These are phyloP conservation scores for Enteromius anoplus DNA, from an alignment of 2,797 vertebrate genomes.

Conservation along the genomic window DNA sequence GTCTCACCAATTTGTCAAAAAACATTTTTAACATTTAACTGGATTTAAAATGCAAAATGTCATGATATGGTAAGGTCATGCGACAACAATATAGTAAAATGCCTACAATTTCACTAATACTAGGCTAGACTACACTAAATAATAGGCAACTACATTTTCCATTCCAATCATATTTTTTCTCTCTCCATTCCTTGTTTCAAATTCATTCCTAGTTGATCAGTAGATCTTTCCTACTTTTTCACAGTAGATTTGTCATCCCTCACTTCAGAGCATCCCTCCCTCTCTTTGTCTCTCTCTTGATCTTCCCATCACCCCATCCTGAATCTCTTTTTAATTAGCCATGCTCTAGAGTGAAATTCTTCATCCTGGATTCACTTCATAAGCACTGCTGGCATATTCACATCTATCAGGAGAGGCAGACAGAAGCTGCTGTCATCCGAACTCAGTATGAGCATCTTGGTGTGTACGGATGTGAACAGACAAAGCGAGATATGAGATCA, in stretches of 20 bases:
- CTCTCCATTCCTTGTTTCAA: conserved; percentile 9
- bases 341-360: conserved; percentile 30
- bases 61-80: background rate
- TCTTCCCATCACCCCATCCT: conserved; percentile 10
- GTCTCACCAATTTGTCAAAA: background rate
- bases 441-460: conserved; percentile 3
- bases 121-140: background rate
- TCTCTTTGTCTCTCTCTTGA: background rate
- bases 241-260: conserved; percentile 12
- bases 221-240: background rate
- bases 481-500: conserved; percentile 24
- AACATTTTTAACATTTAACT: background rate
- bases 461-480: conserved; percentile 8
- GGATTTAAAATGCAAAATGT: background rate
- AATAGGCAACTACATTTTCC: background rate
- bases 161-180: background rate
- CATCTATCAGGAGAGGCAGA: conserved; percentile 33
- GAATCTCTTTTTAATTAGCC: conserved; percentile 37
- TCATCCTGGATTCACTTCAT: conserved; percentile 39
- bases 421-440: conserved; percentile 22
- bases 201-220: background rate
- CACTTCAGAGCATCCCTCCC: background rate
- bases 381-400: conserved; percentile 27
- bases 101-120: background rate
- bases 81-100: background rate